Evolutionary conservation across 2,797 vertebrate genomes (phyloP).

Genomic region (Cichlasoma orientale): DNA sequence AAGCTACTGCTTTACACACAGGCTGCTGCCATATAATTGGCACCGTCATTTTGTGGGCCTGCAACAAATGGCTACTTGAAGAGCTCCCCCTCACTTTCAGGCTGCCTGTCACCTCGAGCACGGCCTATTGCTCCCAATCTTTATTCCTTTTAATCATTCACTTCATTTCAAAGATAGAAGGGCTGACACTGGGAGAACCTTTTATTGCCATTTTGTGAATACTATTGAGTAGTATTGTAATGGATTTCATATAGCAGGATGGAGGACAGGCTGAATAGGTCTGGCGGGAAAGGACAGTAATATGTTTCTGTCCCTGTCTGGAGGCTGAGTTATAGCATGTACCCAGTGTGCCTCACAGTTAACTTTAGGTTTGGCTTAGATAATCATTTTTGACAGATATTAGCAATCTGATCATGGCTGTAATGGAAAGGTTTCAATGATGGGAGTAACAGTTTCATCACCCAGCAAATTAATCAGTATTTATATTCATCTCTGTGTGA

Average conservation of each 20-base stretch:
- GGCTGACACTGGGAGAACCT: constrained; percentile 56
- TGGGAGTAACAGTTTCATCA: constrained; percentile 10
- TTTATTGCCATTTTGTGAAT: constrained; percentile 49
- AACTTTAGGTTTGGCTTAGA: constrained; percentile 19
- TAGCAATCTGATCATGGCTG: constrained; percentile 1
- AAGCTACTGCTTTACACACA: not conserved
- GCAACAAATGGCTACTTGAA: constrained; percentile 50
- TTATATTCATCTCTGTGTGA: not conserved
- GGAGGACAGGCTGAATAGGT: constrained; percentile 43
- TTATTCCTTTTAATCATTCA: constrained; percentile 56
- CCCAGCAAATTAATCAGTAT: constrained; percentile 15
- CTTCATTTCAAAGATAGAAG: constrained; percentile 53
- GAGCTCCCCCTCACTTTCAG: constrained; percentile 29
- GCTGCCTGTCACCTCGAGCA: constrained; percentile 29
- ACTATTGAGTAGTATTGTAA: constrained; percentile 60
- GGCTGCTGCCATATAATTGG: constrained; percentile 28
- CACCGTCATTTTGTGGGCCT: constrained; percentile 25
- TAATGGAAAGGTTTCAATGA: not conserved
- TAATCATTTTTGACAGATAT: not conserved
- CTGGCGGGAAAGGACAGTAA: constrained; percentile 48
- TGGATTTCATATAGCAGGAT: constrained; percentile 59
- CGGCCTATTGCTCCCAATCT: constrained; percentile 38
- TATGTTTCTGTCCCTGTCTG: constrained; percentile 48
- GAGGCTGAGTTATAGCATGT: constrained; percentile 26
- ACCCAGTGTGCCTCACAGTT: constrained; percentile 27